These are phyloP conservation scores for Manduca sexta DNA, from an alignment of 1,140 invertebrate species.

Conservation along the genomic window DNA sequence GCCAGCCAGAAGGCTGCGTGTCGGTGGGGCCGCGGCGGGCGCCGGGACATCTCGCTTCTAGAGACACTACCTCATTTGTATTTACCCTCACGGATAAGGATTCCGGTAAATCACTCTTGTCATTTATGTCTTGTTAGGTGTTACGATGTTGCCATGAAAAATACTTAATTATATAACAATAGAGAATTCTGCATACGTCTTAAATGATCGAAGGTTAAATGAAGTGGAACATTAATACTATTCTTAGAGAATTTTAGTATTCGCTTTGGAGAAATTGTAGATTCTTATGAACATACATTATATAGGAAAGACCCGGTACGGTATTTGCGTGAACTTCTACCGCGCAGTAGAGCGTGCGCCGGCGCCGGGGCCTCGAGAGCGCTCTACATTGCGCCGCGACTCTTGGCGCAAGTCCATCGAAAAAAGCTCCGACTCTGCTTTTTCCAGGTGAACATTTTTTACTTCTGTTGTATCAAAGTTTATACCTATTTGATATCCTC, in stretches of 20 bases:
- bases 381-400: constrained; percentile 82
- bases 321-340: constrained; percentile 99
- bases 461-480: constrained; percentile 12
- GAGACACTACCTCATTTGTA: constrained; percentile 97
- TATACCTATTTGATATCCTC: background rate
- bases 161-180: no score
- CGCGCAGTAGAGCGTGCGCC: constrained; percentile 84
- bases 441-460: constrained; percentile 82
- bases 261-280: no score
- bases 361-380: constrained; percentile 55
- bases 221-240: no score
- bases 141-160: no score
- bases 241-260: no score
- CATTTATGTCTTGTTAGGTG: no score
- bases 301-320: constrained; percentile 89
- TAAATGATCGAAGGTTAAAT: no score
- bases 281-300: background rate
- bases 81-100: constrained; percentile 99
- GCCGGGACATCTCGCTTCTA: constrained; percentile 67
- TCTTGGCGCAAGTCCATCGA: constrained; percentile 93
- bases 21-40: constrained; percentile 91
- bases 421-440: constrained; percentile 92
- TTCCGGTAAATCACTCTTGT: constrained; percentile 78
- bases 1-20: constrained; percentile 98
- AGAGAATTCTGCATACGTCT: no score